A percentile compares a stretch with the other conserved stretches of the same genome.
Conservation (phyloP, 1,140 invertebrate species). For the Plodia interpunctella region DNA sequence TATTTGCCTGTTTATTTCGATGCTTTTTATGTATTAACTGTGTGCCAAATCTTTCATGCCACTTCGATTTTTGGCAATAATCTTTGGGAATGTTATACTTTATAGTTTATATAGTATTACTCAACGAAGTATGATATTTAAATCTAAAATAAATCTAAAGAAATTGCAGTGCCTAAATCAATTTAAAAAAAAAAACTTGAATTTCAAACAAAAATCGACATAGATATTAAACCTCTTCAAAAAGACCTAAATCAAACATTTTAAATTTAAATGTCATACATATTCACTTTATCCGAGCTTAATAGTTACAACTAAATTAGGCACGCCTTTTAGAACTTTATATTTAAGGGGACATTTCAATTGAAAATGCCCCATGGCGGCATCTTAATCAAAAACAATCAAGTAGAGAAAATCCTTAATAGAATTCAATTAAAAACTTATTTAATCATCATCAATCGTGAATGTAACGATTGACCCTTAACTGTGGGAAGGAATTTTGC, state of each 20-base stretch:
- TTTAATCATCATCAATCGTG: neutral
- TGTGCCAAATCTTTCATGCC: constrained; percentile 59
- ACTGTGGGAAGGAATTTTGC: neutral
- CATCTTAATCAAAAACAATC: neutral
- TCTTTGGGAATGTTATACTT: constrained; percentile 32
- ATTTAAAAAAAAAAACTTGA: neutral
- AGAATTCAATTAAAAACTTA: constrained; percentile 1
- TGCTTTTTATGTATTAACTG: constrained; percentile 28
- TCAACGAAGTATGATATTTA: neutral
- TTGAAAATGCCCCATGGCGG: neutral
- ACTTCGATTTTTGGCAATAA: constrained; percentile 49
- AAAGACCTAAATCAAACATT: neutral
- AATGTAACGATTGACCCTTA: neutral
- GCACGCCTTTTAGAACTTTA: constrained; percentile 1
- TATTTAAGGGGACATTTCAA: constrained; percentile 2
- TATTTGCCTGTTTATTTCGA: constrained; percentile 36
- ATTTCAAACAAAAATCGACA: no score
- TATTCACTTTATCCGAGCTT: constrained; percentile 49
- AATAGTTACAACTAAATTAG: constrained; percentile 24
- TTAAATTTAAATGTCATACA: neutral
- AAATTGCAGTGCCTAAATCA: no score
- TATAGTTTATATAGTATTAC: neutral
- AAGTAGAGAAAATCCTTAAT: constrained; percentile 1
- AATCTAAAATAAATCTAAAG: neutral
- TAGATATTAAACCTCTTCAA: no score